Evolutionary conservation across 1,140 invertebrate species (phyloP).

Genomic region (Carposina sasakii): DNA sequence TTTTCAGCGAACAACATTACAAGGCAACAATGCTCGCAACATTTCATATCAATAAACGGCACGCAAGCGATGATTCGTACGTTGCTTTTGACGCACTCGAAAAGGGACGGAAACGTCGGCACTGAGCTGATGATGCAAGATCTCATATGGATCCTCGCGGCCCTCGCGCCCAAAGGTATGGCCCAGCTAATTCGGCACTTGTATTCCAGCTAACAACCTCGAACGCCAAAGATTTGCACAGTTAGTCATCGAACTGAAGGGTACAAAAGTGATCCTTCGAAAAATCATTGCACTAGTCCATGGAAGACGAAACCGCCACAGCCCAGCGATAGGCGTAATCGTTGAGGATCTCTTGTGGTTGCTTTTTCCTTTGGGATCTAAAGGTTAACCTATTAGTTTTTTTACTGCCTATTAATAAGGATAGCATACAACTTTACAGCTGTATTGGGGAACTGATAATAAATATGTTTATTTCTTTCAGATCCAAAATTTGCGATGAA

Average conservation of each 20-base stretch:
- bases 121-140: slow-evolving; percentile 59
- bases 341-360: slow-evolving; percentile 42
- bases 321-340: slow-evolving; percentile 29
- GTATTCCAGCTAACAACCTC: slow-evolving; percentile 43
- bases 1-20: slow-evolving; percentile 61
- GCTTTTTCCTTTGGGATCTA: slow-evolving; percentile 32
- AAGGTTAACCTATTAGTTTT: slow-evolving; percentile 26
- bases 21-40: slow-evolving; percentile 51
- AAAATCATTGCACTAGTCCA: slow-evolving; percentile 29
- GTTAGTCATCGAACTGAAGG: slow-evolving; percentile 36
- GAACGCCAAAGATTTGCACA: slow-evolving; percentile 29
- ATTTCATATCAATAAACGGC: slow-evolving; percentile 57
- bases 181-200: slow-evolving; percentile 5
- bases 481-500: slow-evolving; percentile 78
- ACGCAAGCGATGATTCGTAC: slow-evolving; percentile 51
- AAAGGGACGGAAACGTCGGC: slow-evolving; percentile 55
- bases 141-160: slow-evolving; percentile 58
- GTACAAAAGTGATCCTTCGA: slow-evolving; percentile 33
- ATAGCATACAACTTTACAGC: not conserved
- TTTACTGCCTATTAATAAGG: not conserved
- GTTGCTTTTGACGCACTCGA: slow-evolving; percentile 46
- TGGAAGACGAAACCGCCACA: slow-evolving; percentile 31
- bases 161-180: slow-evolving; percentile 55
- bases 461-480: slow-evolving; percentile 62
- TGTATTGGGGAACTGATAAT: too few relatives aligned